phyloP scores from a whole-genome alignment of 2,113 vertebrate species.

The Arizona elegans region DNA sequence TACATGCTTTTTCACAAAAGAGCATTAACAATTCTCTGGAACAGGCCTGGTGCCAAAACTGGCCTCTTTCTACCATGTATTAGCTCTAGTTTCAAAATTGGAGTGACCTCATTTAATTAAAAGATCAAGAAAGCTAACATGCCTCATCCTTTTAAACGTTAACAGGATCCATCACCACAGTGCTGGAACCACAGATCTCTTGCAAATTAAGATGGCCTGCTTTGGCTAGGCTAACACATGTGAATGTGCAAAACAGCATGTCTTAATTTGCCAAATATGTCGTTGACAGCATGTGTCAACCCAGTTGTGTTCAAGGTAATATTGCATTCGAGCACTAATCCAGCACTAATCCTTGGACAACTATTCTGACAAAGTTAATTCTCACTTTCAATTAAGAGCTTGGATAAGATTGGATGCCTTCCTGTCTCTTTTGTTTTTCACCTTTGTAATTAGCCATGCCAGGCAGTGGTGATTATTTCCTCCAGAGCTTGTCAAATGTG shows the following conservation, averaged over 20 bases:
- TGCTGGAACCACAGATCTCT: neutral
- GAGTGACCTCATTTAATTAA: neutral
- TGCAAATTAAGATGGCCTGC: neutral
- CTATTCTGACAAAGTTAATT: neutral
- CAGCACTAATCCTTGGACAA: neutral
- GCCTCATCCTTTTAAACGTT: neutral
- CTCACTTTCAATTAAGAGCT: neutral
- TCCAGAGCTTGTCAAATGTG: slow-evolving; percentile 12
- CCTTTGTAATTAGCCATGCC: neutral
- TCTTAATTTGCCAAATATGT: neutral
- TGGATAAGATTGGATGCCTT: neutral
- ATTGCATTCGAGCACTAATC: neutral
- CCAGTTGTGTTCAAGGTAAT: neutral
- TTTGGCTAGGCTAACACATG: neutral
- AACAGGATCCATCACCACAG: neutral
- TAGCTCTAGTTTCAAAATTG: neutral
- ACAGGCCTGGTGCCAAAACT: neutral
- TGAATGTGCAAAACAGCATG: neutral
- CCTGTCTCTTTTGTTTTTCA: neutral
- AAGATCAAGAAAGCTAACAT: neutral
- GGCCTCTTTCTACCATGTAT: neutral
- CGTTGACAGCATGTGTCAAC: neutral
- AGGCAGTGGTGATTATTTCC: neutral
- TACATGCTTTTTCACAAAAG: neutral
- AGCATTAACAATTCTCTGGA: neutral